These are phyloP conservation scores for Melanotaenia pygmaea DNA, from an alignment of 2,797 vertebrate species.

Conservation along the genomic window DNA sequence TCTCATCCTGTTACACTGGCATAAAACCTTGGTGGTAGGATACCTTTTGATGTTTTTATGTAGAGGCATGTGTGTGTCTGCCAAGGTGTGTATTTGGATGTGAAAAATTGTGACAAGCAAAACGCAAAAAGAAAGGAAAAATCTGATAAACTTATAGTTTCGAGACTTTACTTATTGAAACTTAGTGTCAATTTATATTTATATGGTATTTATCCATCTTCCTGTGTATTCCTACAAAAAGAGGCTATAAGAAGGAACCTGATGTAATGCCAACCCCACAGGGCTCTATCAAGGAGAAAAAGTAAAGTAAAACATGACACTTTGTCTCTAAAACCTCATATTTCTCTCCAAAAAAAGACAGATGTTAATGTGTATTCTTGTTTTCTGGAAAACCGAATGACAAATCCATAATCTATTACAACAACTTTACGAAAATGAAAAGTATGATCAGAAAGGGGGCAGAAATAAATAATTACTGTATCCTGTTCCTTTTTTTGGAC, in stretches of 20 bases:
- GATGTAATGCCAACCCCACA: neutral
- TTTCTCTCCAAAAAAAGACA: too few species aligned
- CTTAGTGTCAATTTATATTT: neutral
- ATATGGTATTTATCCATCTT: neutral
- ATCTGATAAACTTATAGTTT: neutral
- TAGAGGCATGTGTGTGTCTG: neutral
- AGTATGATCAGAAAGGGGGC: too few species aligned
- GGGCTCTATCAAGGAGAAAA: neutral
- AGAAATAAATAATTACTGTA: too few species aligned
- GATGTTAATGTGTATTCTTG: too few species aligned
- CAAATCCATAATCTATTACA: too few species aligned
- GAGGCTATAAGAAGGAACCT: neutral
- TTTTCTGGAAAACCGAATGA: too few species aligned
- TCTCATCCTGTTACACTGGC: conserved; percentile 71
- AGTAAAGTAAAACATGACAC: neutral
- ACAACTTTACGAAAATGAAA: too few species aligned
- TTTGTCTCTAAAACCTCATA: too few species aligned
- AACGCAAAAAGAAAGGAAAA: neutral
- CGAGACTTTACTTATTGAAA: neutral
- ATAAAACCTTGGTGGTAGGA: conserved; percentile 37
- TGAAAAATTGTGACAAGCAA: neutral
- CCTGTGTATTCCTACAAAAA: neutral
- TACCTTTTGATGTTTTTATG: conserved; percentile 27
- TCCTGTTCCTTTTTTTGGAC: too few species aligned
- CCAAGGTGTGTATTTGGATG: neutral